Conservation (phyloP, 2,113 vertebrate genomes). For the Abramis brama region DNA sequence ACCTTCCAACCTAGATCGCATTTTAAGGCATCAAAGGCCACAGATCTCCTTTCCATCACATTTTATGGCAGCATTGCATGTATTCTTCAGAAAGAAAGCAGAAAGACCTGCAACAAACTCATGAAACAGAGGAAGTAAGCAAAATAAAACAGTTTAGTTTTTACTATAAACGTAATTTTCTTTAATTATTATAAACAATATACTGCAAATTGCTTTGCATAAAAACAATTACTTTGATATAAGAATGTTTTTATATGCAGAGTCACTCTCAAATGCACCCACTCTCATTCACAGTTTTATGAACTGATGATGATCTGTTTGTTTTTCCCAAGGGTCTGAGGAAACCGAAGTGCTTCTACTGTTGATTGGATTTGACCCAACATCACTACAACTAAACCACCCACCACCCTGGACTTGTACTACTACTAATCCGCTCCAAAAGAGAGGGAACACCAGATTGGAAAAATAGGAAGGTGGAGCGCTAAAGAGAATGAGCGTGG, state of each 20-base stretch:
- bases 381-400: slow-evolving; percentile 5
- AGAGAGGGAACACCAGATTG: background rate
- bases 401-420: slow-evolving; percentile 54
- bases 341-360: background rate
- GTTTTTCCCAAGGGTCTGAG: slow-evolving; percentile 21
- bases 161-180: too few species aligned
- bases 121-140: background rate
- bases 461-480: background rate
- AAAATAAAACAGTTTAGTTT: background rate
- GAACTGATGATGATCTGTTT: background rate
- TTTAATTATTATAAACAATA: too few species aligned
- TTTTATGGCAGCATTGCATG: background rate
- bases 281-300: background rate
- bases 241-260: background rate
- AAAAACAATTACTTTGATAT: background rate
- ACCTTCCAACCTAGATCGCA: background rate
- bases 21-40: background rate
- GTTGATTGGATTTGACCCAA: slow-evolving; percentile 10
- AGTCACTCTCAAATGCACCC: background rate
- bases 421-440: background rate
- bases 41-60: background rate
- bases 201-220: background rate
- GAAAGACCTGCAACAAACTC: background rate
- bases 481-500: slow-evolving; percentile 83
- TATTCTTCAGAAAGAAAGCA: background rate